phyloP scores from a whole-genome alignment of 2,888 invertebrate genomes.

The Nemotelus nigrinus region DNA sequence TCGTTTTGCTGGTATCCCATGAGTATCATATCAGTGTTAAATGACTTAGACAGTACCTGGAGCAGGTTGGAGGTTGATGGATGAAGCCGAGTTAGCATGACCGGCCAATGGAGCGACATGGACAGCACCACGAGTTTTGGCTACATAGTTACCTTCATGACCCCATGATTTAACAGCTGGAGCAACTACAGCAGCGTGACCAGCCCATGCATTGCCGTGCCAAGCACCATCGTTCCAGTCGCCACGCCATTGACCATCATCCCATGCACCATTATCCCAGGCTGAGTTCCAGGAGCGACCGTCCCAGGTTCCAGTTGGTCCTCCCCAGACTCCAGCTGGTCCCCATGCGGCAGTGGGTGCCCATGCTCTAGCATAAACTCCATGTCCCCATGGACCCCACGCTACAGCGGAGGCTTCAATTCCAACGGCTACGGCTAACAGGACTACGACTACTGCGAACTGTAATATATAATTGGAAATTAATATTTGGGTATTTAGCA shows the following conservation, averaged over 20 bases:
- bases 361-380: background rate
- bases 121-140: constrained; percentile 64
- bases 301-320: constrained; percentile 46
- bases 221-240: constrained; percentile 29
- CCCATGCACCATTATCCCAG: constrained; percentile 32
- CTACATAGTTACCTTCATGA: constrained; percentile 62
- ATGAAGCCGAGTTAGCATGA: constrained; percentile 55
- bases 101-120: constrained; percentile 65
- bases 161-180: constrained; percentile 47
- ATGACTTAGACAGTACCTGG: constrained; percentile 60
- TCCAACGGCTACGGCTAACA: constrained; percentile 55
- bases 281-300: background rate
- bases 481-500: background rate
- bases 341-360: constrained; percentile 6
- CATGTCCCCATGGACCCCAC: constrained; percentile 47
- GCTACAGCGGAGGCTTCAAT: constrained; percentile 53
- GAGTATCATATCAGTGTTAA: constrained; percentile 8
- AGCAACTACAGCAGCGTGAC: constrained; percentile 10
- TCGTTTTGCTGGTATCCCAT: constrained; percentile 27
- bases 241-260: constrained; percentile 35
- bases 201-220: constrained; percentile 47
- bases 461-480: constrained; percentile 45
- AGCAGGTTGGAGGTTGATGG: constrained; percentile 64
- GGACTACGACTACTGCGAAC: constrained; percentile 58
- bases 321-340: constrained; percentile 36